Percentiles rank a stretch among this genome's conserved stretches.
Evolutionary conservation across 2,888 invertebrate genomes (phyloP).

Genomic region (Minunthozetes semirufus): DNA sequence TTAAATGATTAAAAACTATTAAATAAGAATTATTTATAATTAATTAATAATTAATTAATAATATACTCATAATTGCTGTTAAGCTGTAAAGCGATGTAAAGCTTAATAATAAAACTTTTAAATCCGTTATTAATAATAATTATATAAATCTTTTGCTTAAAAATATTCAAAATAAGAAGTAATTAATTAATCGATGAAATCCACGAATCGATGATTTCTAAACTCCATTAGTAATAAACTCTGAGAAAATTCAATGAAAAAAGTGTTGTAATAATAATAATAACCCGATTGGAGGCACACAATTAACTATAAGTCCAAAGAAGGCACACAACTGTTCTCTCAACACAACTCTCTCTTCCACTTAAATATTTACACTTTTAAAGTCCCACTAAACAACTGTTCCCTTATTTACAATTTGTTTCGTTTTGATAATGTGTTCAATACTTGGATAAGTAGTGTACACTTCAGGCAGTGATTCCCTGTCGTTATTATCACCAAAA

Average conservation of each 20-base stretch:
- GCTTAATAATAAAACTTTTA: slow-evolving; percentile 9
- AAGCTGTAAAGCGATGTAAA: not conserved
- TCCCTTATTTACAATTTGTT: not conserved
- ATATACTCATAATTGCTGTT: too few species aligned
- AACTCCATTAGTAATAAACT: slow-evolving; percentile 13
- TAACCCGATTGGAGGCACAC: slow-evolving; percentile 21
- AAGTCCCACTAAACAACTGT: slow-evolving; percentile 6
- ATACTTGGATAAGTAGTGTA: not conserved
- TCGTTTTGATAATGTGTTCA: slow-evolving; percentile 11
- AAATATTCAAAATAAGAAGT: not conserved
- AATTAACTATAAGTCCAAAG: slow-evolving; percentile 10
- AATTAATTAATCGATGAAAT: not conserved
- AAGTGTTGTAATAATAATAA: not conserved
- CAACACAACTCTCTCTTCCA: not conserved
- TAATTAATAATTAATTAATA: too few species aligned
- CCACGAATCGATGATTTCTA: slow-evolving; percentile 1
- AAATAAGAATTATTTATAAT: too few species aligned
- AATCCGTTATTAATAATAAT: not conserved
- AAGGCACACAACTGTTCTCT: not conserved
- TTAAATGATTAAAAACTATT: not conserved
- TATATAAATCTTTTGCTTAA: not conserved
- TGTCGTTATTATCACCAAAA: not conserved
- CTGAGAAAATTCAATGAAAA: slow-evolving; percentile 14
- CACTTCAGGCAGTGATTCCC: slow-evolving; percentile 29
- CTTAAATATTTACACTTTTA: not conserved